A percentile compares a stretch with the other conserved stretches of the same genome.
phyloP scores from a whole-genome alignment of 1,140 invertebrate genomes.

The Psilanteris sp. region DNA sequence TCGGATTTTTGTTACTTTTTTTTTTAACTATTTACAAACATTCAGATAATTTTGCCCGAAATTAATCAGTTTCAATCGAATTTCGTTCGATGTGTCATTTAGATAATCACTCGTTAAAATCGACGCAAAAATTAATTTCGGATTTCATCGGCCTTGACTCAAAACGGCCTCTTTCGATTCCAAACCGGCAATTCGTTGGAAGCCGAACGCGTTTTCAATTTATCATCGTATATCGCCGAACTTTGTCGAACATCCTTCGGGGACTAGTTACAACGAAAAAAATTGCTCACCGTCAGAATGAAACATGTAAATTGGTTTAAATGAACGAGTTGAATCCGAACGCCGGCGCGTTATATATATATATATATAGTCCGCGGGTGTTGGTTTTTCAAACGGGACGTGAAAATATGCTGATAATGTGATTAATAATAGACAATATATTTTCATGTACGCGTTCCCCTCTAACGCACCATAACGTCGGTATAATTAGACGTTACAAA shows the following conservation, averaged over 20 bases:
- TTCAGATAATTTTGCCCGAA: no score
- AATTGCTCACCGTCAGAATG: constrained; percentile 32
- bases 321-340: constrained; percentile 48
- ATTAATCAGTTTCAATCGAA: no score
- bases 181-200: no score
- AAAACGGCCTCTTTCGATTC: no score
- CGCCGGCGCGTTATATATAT: constrained; percentile 44
- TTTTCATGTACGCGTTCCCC: constrained; percentile 41
- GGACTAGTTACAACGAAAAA: constrained; percentile 6
- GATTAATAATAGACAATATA: constrained; percentile 54
- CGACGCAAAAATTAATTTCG: no score
- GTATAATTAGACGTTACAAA: constrained; percentile 35
- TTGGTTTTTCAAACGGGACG: constrained; percentile 56
- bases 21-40: no score
- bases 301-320: constrained; percentile 42
- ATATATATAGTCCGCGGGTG: constrained; percentile 36
- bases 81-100: no score
- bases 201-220: background rate
- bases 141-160: no score
- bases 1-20: no score
- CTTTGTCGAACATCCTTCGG: background rate
- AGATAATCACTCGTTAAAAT: no score
- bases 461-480: constrained; percentile 18
- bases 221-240: constrained; percentile 7
- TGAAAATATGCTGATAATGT: constrained; percentile 58